phyloP scores from a whole-genome alignment of 2,113 vertebrate species.

The Phyllostomus discolor region DNA sequence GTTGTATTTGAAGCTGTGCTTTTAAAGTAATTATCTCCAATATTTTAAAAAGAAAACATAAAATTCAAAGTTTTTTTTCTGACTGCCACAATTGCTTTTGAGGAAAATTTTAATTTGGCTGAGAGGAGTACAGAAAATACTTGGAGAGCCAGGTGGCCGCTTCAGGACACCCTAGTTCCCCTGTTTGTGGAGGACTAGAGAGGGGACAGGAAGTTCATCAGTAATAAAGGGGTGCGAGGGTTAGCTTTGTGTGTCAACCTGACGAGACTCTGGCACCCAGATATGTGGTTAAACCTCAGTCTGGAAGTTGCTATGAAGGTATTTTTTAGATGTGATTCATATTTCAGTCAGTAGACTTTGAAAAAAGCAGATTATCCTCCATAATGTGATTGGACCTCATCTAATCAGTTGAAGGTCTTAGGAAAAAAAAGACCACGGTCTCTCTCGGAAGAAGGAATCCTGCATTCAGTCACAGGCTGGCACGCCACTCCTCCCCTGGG shows the following conservation, averaged over 20 bases:
- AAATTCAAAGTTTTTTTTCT: background rate
- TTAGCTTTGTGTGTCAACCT: background rate
- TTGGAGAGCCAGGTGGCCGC: background rate
- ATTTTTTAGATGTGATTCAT: background rate
- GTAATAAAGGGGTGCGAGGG: background rate
- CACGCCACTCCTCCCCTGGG: too few species aligned
- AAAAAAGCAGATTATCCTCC: background rate
- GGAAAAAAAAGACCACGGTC: too few species aligned
- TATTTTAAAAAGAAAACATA: background rate
- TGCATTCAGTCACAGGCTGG: background rate
- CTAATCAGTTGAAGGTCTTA: background rate
- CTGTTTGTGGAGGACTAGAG: background rate
- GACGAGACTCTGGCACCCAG: background rate
- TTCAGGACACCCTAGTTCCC: background rate
- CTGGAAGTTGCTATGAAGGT: background rate
- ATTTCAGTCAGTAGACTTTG: background rate
- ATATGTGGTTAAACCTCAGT: background rate
- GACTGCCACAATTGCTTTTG: background rate
- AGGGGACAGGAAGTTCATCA: background rate
- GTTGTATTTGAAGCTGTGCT: background rate
- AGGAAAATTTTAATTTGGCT: background rate
- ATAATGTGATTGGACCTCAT: background rate
- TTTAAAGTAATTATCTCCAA: background rate
- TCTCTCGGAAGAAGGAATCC: background rate
- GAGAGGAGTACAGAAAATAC: background rate